These are phyloP conservation scores for Melanotaenia trifasciata DNA, from an alignment of 2,797 vertebrate genomes.

Conservation along the genomic window DNA sequence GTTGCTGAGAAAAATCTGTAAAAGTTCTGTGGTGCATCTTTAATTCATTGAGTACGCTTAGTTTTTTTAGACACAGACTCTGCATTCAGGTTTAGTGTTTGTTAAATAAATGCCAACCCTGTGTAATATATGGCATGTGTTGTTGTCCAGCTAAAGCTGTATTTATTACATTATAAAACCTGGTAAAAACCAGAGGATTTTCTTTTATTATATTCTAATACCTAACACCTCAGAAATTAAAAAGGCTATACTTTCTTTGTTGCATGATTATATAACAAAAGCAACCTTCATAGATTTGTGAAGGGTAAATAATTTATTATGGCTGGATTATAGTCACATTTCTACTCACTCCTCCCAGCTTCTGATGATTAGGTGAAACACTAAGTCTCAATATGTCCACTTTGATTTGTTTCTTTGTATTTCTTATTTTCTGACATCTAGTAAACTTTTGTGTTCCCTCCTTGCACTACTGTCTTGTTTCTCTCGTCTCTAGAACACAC, in stretches of 20 bases:
- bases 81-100: no score
- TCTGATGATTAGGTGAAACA: neutral
- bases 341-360: neutral
- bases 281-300: neutral
- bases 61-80: no score
- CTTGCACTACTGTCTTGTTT: neutral
- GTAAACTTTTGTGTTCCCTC: slow-evolving; percentile 36
- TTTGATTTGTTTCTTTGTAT: neutral
- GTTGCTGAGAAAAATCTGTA: no score
- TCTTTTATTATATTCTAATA: neutral
- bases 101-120: no score
- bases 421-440: neutral
- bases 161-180: neutral
- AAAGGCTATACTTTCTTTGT: neutral
- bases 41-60: no score
- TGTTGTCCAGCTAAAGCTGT: neutral
- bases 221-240: neutral
- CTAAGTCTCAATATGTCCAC: neutral
- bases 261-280: neutral
- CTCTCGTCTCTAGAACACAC: neutral
- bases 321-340: neutral
- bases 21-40: no score
- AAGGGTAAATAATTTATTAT: neutral
- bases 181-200: neutral
- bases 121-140: no score